Percentiles rank a stretch among this genome's conserved stretches.
phyloP scores from a whole-genome alignment of 1,140 invertebrate genomes.

The Drosophila chauvacae region DNA sequence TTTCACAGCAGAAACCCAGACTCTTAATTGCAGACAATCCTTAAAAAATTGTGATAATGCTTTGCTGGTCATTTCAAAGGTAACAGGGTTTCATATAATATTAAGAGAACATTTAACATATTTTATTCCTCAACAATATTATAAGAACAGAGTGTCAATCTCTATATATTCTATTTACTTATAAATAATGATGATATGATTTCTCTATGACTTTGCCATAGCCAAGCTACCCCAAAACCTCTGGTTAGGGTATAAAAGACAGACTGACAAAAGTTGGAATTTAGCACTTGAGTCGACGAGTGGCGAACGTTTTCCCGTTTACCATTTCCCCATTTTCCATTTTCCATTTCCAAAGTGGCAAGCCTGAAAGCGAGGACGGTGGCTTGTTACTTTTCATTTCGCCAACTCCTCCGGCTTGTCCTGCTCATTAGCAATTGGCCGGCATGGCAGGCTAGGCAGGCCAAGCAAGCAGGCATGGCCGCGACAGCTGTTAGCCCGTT shows the following conservation, averaged over 20 bases:
- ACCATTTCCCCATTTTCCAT: conserved; percentile 41
- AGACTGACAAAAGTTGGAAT: conserved; percentile 58
- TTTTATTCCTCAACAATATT: too few relatives aligned
- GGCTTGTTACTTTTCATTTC: conserved; percentile 78
- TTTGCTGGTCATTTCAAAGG: neutral
- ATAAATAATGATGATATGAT: too few relatives aligned
- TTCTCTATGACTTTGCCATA: too few relatives aligned
- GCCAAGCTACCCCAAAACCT: neutral
- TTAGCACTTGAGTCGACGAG: conserved; percentile 65
- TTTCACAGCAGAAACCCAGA: neutral
- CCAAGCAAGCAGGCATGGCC: conserved; percentile 1
- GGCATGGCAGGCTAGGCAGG: conserved; percentile 34
- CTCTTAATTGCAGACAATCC: neutral
- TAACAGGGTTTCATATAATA: too few relatives aligned
- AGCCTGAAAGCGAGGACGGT: conserved; percentile 64
- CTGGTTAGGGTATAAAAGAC: conserved; percentile 34
- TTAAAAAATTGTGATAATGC: neutral
- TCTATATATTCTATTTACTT: too few relatives aligned
- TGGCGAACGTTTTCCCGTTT: conserved; percentile 63
- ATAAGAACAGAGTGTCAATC: too few relatives aligned
- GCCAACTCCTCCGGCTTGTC: conserved; percentile 71
- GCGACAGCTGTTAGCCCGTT: conserved; percentile 76
- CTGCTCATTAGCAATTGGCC: conserved; percentile 75
- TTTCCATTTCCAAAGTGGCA: conserved; percentile 47
- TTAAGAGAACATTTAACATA: too few relatives aligned